These are phyloP conservation scores for Alentia gelatinosa DNA, from an alignment of 2,888 invertebrate genomes.

Conservation along the genomic window DNA sequence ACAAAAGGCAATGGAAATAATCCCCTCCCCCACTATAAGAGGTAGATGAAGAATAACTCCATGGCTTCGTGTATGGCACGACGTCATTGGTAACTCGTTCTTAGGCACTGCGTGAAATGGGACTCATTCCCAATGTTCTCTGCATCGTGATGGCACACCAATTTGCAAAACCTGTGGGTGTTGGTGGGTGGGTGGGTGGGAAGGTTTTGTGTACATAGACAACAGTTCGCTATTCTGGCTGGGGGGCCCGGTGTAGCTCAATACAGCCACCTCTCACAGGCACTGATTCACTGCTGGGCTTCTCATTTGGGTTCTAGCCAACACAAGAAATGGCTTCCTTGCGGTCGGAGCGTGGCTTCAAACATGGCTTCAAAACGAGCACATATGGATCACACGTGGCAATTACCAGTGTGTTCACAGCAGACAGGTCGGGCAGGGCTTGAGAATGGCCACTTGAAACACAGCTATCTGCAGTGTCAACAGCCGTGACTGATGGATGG, in stretches of 20 bases:
- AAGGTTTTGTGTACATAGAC: not conserved
- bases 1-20: no score
- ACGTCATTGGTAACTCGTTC: not conserved
- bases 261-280: not conserved
- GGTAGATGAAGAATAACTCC: no score
- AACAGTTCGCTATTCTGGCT: not conserved
- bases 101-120: not conserved
- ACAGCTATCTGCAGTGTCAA: not conserved
- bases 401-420: not conserved
- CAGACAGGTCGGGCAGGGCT: not conserved
- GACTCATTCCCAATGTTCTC: no score
- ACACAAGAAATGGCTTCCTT: constrained; percentile 14
- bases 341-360: not conserved
- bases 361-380: constrained; percentile 1
- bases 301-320: not conserved
- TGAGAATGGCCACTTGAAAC: not conserved
- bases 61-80: no score
- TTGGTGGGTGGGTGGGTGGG: no score
- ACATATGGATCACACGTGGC: constrained; percentile 26
- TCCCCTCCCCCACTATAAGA: no score
- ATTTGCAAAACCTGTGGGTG: no score
- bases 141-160: no score
- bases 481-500: not conserved
- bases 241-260: not conserved
- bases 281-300: not conserved